These are phyloP conservation scores for Halcyon malimbica DNA, from an alignment of 2,113 vertebrate genomes.

Conservation along the genomic window DNA sequence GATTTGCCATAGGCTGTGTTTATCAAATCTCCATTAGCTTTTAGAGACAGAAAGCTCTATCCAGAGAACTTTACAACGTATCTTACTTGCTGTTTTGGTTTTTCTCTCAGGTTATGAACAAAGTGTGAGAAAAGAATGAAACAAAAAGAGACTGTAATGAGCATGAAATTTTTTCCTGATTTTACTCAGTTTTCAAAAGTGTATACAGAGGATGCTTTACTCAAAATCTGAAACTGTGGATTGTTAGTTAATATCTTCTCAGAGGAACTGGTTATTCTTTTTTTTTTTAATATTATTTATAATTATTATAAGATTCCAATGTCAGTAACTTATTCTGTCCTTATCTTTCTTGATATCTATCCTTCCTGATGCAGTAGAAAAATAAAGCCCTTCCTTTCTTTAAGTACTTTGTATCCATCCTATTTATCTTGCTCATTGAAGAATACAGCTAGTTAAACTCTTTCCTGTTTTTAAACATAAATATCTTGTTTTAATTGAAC, in stretches of 20 bases:
- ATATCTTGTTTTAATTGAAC: background rate
- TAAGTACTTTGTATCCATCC: background rate
- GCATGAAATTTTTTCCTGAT: background rate
- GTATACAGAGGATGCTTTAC: background rate
- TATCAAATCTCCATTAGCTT: background rate
- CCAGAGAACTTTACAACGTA: background rate
- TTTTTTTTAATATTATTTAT: too few relatives aligned
- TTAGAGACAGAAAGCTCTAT: background rate
- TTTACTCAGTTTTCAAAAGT: background rate
- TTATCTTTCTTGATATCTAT: background rate
- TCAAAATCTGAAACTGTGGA: background rate
- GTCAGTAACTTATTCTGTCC: background rate
- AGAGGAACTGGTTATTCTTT: background rate
- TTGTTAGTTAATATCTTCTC: background rate
- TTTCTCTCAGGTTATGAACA: background rate
- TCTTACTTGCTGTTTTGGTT: background rate
- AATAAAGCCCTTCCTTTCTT: background rate
- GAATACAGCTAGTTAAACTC: background rate
- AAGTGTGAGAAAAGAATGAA: background rate
- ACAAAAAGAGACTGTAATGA: background rate
- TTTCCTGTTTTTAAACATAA: background rate
- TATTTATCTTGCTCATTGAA: background rate
- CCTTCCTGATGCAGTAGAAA: background rate
- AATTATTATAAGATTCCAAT: background rate
- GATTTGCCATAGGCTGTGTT: background rate